phyloP scores from a whole-genome alignment of 2,797 vertebrate genomes.

The Rhinoraja longicauda region DNA sequence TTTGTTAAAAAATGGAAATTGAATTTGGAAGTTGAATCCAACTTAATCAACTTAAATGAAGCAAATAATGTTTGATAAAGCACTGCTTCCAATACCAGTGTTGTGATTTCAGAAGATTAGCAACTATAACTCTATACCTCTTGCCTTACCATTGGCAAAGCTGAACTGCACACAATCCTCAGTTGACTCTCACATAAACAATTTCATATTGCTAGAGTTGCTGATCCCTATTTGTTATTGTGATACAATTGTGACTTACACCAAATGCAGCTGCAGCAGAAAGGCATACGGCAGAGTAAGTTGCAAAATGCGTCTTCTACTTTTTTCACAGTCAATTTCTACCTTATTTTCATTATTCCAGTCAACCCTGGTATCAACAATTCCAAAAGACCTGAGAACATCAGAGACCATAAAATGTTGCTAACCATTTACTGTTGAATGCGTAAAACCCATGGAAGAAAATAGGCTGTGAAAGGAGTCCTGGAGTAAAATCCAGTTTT shows the following conservation, averaged over 20 bases:
- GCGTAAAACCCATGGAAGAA: not conserved
- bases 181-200: not conserved
- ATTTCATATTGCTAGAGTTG: not conserved
- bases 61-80: not conserved
- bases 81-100: not conserved
- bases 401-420: not conserved
- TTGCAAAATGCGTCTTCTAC: not conserved
- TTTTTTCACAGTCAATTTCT: not conserved
- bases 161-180: not conserved
- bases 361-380: not conserved
- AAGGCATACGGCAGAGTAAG: not conserved
- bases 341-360: not conserved
- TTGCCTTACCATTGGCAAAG: not conserved
- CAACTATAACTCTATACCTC: not conserved
- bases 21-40: not conserved
- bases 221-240: not conserved
- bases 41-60: not conserved
- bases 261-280: not conserved
- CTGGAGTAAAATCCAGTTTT: not conserved
- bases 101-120: not conserved
- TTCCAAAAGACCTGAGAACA: not conserved
- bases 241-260: not conserved
- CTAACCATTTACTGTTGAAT: not conserved
- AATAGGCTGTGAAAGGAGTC: not conserved
- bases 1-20: constrained; percentile 10